Conservation (phyloP, 2,888 invertebrate species). For the Terebella lapidaria region DNA sequence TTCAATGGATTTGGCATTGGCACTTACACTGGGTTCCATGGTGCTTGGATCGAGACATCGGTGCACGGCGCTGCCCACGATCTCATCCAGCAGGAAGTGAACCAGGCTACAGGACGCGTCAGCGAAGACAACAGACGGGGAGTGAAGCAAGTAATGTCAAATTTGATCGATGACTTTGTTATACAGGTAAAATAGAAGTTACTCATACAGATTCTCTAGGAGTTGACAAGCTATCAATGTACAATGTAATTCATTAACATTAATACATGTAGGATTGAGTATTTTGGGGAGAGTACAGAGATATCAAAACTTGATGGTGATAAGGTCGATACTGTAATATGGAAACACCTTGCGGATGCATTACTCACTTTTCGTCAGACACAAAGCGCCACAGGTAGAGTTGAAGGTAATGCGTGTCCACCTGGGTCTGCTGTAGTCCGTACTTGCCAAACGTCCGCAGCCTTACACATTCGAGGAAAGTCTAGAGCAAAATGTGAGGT, state of each 20-base stretch:
- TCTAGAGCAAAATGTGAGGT: too few relatives aligned
- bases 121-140: too few relatives aligned
- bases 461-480: conserved; percentile 91
- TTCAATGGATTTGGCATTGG: background rate
- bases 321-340: too few relatives aligned
- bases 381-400: conserved; percentile 94
- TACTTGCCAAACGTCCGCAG: conserved; percentile 90
- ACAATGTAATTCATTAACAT: too few relatives aligned
- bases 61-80: conserved; percentile 87
- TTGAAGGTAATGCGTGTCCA: conserved; percentile 95
- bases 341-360: background rate
- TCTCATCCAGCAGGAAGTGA: conserved; percentile 90
- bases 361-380: conserved; percentile 69
- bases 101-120: conserved; percentile 71
- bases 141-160: too few relatives aligned
- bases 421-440: conserved; percentile 96
- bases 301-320: background rate
- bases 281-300: background rate
- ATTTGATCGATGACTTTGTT: too few relatives aligned
- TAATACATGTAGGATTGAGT: background rate
- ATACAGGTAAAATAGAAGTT: too few relatives aligned
- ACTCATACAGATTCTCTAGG: too few relatives aligned
- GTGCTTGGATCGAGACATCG: conserved; percentile 85
- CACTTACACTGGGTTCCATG: conserved; percentile 88
- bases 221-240: too few relatives aligned